Evolutionary conservation across 2,888 invertebrate species (phyloP).

Genomic region (Caenorhabditis sp.): DNA sequence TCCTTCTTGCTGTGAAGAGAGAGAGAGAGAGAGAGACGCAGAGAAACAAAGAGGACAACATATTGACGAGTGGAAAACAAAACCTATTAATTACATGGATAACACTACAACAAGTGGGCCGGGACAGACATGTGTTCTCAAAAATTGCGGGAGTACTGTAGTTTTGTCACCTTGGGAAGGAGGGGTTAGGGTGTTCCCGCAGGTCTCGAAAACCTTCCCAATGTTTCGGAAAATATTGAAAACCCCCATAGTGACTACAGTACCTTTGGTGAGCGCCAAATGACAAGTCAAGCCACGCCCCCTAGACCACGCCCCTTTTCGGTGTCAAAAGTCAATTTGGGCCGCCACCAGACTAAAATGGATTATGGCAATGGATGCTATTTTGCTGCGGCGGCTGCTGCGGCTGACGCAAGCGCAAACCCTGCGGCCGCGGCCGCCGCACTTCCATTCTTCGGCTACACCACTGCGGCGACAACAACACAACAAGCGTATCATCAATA

Average conservation of each 20-base stretch:
- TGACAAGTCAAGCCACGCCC: conserved; percentile 1
- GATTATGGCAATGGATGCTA: conserved; percentile 50
- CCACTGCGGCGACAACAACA: conserved; percentile 24
- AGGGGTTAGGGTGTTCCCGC: conserved; percentile 5
- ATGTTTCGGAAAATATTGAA: too few relatives aligned
- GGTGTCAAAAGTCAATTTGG: conserved; percentile 1
- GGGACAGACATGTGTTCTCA: too few relatives aligned
- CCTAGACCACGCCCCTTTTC: conserved; percentile 6
- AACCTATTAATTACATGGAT: too few relatives aligned
- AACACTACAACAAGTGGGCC: too few relatives aligned
- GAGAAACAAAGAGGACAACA: conserved; percentile 6
- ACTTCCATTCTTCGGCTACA: background rate
- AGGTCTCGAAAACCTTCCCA: too few relatives aligned
- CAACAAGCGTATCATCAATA: conserved; percentile 51
- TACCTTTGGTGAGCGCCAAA: too few relatives aligned
- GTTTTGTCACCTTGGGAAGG: too few relatives aligned
- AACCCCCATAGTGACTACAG: too few relatives aligned
- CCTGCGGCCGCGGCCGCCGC: conserved; percentile 12
- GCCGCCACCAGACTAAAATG: too few relatives aligned
- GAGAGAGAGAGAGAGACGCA: background rate
- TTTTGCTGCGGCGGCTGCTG: conserved; percentile 29
- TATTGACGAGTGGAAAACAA: background rate
- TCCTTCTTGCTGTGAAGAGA: background rate
- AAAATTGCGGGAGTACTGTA: too few relatives aligned
- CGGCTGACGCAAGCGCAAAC: conserved; percentile 4